These are phyloP conservation scores for Gymnoscopelus microlampas DNA, from an alignment of 2,797 vertebrate genomes.

Conservation along the genomic window DNA sequence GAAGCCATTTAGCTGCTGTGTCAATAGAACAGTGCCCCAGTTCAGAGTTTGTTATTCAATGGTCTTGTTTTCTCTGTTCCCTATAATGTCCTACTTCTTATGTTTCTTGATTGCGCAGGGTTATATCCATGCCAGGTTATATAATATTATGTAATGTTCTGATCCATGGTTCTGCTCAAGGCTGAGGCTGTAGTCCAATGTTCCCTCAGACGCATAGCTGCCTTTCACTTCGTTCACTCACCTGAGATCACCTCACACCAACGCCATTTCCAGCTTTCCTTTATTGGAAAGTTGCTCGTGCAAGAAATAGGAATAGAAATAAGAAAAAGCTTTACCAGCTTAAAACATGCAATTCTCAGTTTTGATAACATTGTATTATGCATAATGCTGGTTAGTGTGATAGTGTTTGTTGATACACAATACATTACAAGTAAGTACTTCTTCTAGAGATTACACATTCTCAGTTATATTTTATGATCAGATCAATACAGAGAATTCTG, in stretches of 20 bases:
- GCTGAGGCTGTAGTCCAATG: constrained; percentile 25
- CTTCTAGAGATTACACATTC: constrained; percentile 9
- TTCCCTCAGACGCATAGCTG: constrained; percentile 1
- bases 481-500: constrained; percentile 31
- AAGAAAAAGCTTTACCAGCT: too few relatives aligned
- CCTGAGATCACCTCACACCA: too few relatives aligned
- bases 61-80: constrained; percentile 3
- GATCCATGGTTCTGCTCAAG: constrained; percentile 44
- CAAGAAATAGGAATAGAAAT: too few relatives aligned
- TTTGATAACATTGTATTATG: too few relatives aligned
- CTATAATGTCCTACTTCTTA: constrained; percentile 17
- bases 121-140: constrained; percentile 54
- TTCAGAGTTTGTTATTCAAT: constrained; percentile 1
- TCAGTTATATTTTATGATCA: constrained; percentile 20
- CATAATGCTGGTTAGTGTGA: too few relatives aligned
- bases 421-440: background rate
- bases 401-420: too few relatives aligned
- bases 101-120: constrained; percentile 28
- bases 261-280: too few relatives aligned
- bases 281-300: too few relatives aligned
- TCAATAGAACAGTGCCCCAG: background rate
- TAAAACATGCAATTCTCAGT: too few relatives aligned
- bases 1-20: constrained; percentile 1
- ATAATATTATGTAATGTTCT: constrained; percentile 73
- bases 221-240: background rate